These are phyloP conservation scores for Limnephilus rhombicus DNA, from an alignment of 2,888 invertebrate species.

Conservation along the genomic window DNA sequence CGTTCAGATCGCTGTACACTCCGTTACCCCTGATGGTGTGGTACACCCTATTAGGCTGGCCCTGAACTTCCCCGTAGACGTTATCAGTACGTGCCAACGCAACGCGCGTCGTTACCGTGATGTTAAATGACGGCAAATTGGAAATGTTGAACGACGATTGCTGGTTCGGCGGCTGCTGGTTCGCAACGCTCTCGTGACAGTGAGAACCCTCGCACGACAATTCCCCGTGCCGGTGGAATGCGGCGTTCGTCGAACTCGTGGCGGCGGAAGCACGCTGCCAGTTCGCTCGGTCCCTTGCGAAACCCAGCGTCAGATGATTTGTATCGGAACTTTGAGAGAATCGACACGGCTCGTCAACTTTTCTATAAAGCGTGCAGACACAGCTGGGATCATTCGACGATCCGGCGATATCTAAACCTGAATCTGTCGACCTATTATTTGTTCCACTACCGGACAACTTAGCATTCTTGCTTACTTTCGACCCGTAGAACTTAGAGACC, in stretches of 20 bases:
- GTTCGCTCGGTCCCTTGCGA: constrained; percentile 51
- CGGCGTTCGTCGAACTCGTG: not conserved
- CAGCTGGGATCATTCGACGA: constrained; percentile 54
- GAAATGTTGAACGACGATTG: constrained; percentile 47
- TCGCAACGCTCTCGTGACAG: not conserved
- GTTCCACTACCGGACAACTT: constrained; percentile 48
- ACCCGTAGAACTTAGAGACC: constrained; percentile 56
- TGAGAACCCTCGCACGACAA: constrained; percentile 56
- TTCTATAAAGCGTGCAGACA: constrained; percentile 62
- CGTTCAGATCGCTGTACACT: constrained; percentile 18
- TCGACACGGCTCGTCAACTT: constrained; percentile 53
- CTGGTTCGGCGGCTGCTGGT: not conserved
- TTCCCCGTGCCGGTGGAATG: constrained; percentile 4
- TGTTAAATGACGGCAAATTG: constrained; percentile 62
- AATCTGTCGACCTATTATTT: constrained; percentile 42
- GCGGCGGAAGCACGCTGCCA: constrained; percentile 17
- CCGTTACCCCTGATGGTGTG: constrained; percentile 34
- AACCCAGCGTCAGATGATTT: constrained; percentile 42
- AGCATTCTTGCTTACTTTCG: constrained; percentile 49
- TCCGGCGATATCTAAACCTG: constrained; percentile 47
- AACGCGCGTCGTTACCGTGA: constrained; percentile 58
- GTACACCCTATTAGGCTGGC: constrained; percentile 7
- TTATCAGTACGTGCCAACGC: constrained; percentile 31
- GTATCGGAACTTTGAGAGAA: constrained; percentile 3
- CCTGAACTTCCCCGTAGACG: constrained; percentile 43